A percentile compares a stretch with the other conserved stretches of the same genome.
Evolutionary conservation across 2,888 invertebrate genomes (phyloP).

Genomic region (Sphaeridia pumilis): DNA sequence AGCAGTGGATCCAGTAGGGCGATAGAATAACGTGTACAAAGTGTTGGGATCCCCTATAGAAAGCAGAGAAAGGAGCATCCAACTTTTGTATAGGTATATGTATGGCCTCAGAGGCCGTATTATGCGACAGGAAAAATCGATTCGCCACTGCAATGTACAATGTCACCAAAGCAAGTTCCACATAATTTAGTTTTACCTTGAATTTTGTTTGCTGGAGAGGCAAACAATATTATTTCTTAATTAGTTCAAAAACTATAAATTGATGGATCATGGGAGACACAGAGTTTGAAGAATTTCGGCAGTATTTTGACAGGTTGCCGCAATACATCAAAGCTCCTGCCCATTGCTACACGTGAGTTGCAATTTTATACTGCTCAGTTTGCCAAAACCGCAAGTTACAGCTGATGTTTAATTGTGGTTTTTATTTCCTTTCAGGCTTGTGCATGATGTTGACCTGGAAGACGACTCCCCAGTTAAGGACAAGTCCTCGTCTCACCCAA

Average conservation of each 20-base stretch:
- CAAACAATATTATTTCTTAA: too few species aligned
- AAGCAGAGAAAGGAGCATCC: too few species aligned
- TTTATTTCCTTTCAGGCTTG: conserved; percentile 49
- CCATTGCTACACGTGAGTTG: conserved; percentile 79
- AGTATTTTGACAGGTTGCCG: conserved; percentile 68
- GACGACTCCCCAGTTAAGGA: conserved; percentile 30
- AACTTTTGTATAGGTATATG: too few species aligned
- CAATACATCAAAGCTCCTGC: conserved; percentile 65
- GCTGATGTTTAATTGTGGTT: background rate
- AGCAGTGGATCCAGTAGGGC: too few species aligned
- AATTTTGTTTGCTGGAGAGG: too few species aligned
- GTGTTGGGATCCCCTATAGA: too few species aligned
- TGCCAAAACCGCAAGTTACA: background rate
- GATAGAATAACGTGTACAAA: too few species aligned
- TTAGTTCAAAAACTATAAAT: background rate
- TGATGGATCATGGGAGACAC: conserved; percentile 69
- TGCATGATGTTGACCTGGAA: conserved; percentile 70
- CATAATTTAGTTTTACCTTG: too few species aligned
- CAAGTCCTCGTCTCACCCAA: background rate
- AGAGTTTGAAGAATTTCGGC: conserved; percentile 85
- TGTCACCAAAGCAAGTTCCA: too few species aligned
- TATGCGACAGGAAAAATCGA: too few species aligned
- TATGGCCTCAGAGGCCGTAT: too few species aligned
- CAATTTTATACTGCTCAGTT: background rate
- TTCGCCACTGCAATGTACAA: too few species aligned